Evolutionary conservation across 23 tunicate genomes (phyloP).

Genomic region (Ascidia mentula): DNA sequence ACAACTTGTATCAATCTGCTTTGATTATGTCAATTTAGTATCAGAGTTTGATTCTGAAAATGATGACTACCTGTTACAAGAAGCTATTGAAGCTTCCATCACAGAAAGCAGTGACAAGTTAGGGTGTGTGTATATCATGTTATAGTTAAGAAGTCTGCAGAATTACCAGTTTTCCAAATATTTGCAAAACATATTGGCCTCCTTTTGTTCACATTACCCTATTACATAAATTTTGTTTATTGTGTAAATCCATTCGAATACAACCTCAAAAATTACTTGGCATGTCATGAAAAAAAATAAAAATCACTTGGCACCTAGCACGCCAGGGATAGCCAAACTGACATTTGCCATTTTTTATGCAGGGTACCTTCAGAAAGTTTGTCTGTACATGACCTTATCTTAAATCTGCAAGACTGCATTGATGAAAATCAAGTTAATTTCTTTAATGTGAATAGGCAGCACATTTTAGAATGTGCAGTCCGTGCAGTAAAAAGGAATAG

Average conservation of each 20-base stretch:
- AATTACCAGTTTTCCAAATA: too few relatives aligned
- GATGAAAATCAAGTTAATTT: slow-evolving; percentile 17
- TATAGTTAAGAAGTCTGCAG: too few relatives aligned
- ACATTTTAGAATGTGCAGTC: slow-evolving; percentile 17
- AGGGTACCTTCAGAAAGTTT: background rate
- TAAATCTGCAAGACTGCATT: background rate
- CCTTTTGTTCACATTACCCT: too few relatives aligned
- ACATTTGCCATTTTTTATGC: too few relatives aligned
- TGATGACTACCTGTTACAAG: slow-evolving; percentile 4
- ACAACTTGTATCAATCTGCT: too few relatives aligned
- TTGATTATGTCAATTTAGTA: background rate
- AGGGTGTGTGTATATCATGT: background rate
- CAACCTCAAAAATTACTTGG: too few relatives aligned
- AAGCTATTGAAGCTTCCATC: background rate
- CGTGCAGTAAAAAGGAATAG: slow-evolving; percentile 19
- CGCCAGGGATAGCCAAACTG: too few relatives aligned
- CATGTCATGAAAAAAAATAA: too few relatives aligned
- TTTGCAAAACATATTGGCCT: too few relatives aligned
- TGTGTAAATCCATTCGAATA: too few relatives aligned
- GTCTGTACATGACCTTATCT: slow-evolving; percentile 8
- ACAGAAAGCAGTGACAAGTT: background rate
- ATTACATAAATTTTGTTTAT: too few relatives aligned
- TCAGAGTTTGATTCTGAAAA: background rate
- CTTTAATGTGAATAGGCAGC: slow-evolving; percentile 13
- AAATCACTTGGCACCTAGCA: too few relatives aligned